Evolutionary conservation across 2,797 vertebrate genomes (phyloP).

Genomic region (Melopsittacus undulatus): DNA sequence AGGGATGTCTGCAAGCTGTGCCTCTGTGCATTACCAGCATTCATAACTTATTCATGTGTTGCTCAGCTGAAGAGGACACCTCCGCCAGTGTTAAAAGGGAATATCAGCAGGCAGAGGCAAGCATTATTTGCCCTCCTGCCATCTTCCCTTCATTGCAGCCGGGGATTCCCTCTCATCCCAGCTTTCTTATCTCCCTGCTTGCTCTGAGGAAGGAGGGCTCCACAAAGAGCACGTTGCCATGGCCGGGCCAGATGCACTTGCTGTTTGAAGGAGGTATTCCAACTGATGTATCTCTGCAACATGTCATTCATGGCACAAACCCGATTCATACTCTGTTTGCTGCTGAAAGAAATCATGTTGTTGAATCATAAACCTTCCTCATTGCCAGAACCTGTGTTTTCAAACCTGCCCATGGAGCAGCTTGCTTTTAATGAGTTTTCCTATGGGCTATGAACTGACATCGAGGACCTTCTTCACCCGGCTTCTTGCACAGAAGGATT

Average conservation of each 20-base stretch:
- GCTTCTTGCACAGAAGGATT: not conserved
- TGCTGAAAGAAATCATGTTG: not conserved
- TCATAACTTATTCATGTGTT: not conserved
- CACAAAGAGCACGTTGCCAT: fast-evolving
- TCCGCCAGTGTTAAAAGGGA: not conserved
- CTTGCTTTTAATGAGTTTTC: conserved; percentile 11
- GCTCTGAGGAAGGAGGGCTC: not conserved
- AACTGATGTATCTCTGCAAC: not conserved
- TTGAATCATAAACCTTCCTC: not conserved
- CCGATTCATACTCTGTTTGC: not conserved
- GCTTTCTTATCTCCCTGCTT: fast-evolving
- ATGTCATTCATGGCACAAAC: not conserved
- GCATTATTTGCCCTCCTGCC: not conserved
- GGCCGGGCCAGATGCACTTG: fast-evolving
- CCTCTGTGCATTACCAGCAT: not conserved
- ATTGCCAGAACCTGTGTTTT: not conserved
- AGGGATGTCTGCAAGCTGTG: not conserved
- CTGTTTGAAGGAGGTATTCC: not conserved
- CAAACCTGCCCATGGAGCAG: not conserved
- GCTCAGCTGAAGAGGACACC: not conserved
- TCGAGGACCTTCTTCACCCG: not conserved
- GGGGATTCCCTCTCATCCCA: not conserved
- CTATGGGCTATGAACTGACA: conserved; percentile 11
- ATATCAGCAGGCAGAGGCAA: not conserved
- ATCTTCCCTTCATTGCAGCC: not conserved